A percentile compares a stretch with the other conserved stretches of the same genome.
Evolutionary conservation across 1,140 invertebrate genomes (phyloP).

Genomic region (Argopecten irradians): DNA sequence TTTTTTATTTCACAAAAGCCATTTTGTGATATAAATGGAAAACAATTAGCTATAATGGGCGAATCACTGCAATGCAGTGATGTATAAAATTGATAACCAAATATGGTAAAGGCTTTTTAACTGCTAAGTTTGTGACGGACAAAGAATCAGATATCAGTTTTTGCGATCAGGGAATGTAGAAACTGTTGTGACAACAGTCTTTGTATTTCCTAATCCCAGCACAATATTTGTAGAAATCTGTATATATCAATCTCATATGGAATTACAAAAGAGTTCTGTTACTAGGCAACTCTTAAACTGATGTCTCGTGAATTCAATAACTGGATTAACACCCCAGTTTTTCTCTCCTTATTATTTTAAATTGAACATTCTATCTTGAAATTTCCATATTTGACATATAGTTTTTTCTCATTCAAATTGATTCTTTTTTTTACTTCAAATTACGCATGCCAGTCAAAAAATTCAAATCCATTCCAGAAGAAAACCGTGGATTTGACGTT

Average conservation of each 20-base stretch:
- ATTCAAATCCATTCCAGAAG: background rate
- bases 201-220: background rate
- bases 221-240: slow-evolving; percentile 21
- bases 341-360: slow-evolving; percentile 12
- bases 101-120: slow-evolving; percentile 22
- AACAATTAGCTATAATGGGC: slow-evolving; percentile 21
- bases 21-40: slow-evolving; percentile 23
- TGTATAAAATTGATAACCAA: slow-evolving; percentile 12
- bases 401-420: slow-evolving; percentile 11
- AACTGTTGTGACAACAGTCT: background rate
- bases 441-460: slow-evolving; percentile 6
- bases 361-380: slow-evolving; percentile 18
- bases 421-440: slow-evolving; percentile 15
- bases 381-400: slow-evolving; percentile 23
- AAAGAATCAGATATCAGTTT: background rate
- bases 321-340: background rate
- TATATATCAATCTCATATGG: background rate
- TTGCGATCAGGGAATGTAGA: background rate
- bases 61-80: background rate
- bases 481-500: background rate
- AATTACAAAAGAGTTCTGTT: slow-evolving; percentile 17
- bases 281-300: background rate
- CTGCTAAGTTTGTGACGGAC: background rate
- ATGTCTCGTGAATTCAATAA: background rate
- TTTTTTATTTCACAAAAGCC: slow-evolving; percentile 10